Base-by-base conservation (phyloP, 2,113 vertebrate genomes). In the Sprattus sprattus region DNA sequence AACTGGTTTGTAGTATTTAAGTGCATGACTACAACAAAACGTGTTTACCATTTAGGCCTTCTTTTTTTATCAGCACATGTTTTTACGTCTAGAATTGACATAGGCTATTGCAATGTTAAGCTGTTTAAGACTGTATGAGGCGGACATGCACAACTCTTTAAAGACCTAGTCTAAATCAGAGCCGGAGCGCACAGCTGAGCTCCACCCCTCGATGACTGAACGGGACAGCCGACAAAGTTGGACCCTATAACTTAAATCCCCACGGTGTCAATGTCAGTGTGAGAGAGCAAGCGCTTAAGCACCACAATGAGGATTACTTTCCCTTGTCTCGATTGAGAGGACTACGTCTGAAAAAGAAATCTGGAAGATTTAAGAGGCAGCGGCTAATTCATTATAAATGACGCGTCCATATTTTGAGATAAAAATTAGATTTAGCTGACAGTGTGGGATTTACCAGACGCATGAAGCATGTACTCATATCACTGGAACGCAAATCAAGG, bases 381-480 rank as follows among this genome's bases (percentile, higher is more conserved):
- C 13, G 28, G 39, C 32, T 39, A 39, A 78, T 78, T 39, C 11
- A 39, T 78, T 78, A 78, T 78, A 78, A 78, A 78, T 78, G 71
- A 78, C 4, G 71, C 25, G 32, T 32, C 71, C 11, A 39, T 78
- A 39, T 13, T 78, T 78, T 10, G 71, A 78, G 71, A 78, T 39
- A 78, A 13, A 78, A 78, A 47, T 81, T 86, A 71, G 54, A 85
- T 45, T 60, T 7, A 75, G 82, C 28, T 83, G 67, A 47, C 60
- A 84, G n/a, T 46, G 60, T 46, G 82, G 46, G 67, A 32, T 84
- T 80, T 85, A 80, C 28, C 64, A 10, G 44, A 3, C 83, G 75
- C n/a, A 52, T 83, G 54, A 82, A 82, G 71, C 60, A 94, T 94
- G 93, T 88, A 89, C 82, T 88, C 91, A 0, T 87, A 90, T 88